phyloP scores from a whole-genome alignment of 2,888 invertebrate species.

The Mactromeris polynyma region DNA sequence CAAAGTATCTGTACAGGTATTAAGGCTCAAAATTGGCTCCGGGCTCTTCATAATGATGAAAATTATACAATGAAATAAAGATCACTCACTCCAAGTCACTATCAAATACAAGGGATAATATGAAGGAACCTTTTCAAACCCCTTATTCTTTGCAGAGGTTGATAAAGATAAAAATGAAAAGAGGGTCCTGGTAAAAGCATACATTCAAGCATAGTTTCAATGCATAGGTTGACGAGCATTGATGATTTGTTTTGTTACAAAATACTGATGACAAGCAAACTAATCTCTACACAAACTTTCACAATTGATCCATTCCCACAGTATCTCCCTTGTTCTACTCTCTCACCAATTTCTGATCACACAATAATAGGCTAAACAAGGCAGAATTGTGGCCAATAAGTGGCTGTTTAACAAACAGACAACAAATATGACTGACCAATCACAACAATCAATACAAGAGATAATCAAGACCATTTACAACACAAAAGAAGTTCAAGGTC shows the following conservation, averaged over 20 bases:
- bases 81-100: not conserved
- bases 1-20: not conserved
- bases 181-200: not conserved
- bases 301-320: not conserved
- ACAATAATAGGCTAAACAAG: not conserved
- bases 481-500: constrained; percentile 7
- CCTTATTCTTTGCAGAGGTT: too few species aligned
- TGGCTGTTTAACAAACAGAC: not conserved
- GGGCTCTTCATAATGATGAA: not conserved
- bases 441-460: not conserved
- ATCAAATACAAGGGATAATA: not conserved
- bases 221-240: too few species aligned
- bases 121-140: not conserved
- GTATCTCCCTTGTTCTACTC: not conserved
- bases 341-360: not conserved
- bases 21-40: not conserved
- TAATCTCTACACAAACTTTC: not conserved
- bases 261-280: not conserved
- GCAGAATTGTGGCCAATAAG: not conserved
- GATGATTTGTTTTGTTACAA: too few species aligned
- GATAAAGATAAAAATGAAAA: not conserved
- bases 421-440: constrained; percentile 9
- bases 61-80: not conserved
- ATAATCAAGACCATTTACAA: not conserved
- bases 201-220: not conserved